Evolutionary conservation across 2,888 invertebrate species (phyloP).

Genomic region (Apodemia mormo): DNA sequence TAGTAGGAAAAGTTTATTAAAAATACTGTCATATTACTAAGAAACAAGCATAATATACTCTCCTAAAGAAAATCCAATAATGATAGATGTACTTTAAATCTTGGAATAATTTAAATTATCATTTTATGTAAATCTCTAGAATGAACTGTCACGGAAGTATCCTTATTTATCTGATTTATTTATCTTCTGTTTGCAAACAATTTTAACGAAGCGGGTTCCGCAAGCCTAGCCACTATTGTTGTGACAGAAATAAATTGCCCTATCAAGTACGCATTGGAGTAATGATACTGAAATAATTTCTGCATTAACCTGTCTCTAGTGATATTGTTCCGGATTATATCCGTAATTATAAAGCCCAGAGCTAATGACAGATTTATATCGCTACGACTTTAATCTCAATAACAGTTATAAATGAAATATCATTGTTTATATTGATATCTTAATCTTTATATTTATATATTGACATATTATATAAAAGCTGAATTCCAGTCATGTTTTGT

Average conservation of each 20-base stretch:
- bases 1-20: too few species aligned
- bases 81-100: slow-evolving; percentile 18
- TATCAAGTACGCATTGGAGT: slow-evolving; percentile 38
- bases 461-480: not conserved
- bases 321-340: slow-evolving; percentile 34
- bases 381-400: not conserved
- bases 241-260: slow-evolving; percentile 41
- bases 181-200: slow-evolving; percentile 38
- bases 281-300: slow-evolving; percentile 39
- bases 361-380: slow-evolving; percentile 15
- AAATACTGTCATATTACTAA: too few species aligned
- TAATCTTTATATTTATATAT: not conserved
- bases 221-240: slow-evolving; percentile 39
- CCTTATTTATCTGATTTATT: slow-evolving; percentile 39
- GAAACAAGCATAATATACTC: too few species aligned
- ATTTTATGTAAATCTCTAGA: slow-evolving; percentile 30
- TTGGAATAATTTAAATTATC: slow-evolving; percentile 24
- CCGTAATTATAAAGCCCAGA: slow-evolving; percentile 24
- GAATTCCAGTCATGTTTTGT: too few species aligned
- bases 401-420: not conserved
- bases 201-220: slow-evolving; percentile 41
- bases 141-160: slow-evolving; percentile 37
- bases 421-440: not conserved
- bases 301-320: slow-evolving; percentile 39
- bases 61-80: not conserved